Percentiles rank a stretch among this genome's conserved stretches.
Evolutionary conservation across 2,113 vertebrate genomes (phyloP).

Genomic region (Oncorhynchus gorbuscha): DNA sequence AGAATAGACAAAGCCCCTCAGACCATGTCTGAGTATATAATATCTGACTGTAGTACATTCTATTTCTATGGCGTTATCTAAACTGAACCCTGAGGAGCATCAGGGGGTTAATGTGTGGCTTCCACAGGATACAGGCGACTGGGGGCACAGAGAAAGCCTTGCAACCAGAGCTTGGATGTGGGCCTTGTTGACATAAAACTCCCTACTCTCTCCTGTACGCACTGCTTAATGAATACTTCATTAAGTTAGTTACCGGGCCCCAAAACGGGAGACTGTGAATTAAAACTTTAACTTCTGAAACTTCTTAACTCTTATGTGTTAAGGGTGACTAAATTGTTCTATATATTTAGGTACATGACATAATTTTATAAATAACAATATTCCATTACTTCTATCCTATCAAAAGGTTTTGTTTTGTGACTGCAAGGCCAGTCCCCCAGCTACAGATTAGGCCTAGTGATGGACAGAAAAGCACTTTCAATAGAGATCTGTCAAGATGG

Average conservation of each 20-base stretch:
- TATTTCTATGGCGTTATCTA: background rate
- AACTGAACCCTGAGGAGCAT: constrained; percentile 43
- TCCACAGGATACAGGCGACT: constrained; percentile 47
- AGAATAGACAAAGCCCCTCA: too few relatives aligned
- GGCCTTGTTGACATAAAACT: constrained; percentile 72
- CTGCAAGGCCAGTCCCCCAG: too few relatives aligned
- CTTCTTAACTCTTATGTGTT: too few relatives aligned
- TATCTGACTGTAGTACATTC: constrained; percentile 6
- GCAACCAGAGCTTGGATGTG: constrained; percentile 65
- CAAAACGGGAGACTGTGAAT: background rate
- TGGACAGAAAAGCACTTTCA: too few relatives aligned
- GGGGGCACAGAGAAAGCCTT: constrained; percentile 62
- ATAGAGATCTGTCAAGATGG: too few relatives aligned
- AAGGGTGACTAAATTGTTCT: too few relatives aligned
- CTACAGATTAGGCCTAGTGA: too few relatives aligned
- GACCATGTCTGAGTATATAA: background rate
- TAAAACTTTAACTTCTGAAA: too few relatives aligned
- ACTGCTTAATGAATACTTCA: constrained; percentile 47
- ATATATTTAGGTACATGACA: too few relatives aligned
- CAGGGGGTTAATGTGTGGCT: constrained; percentile 67
- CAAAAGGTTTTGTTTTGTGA: too few relatives aligned
- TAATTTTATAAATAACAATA: too few relatives aligned
- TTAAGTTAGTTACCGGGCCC: constrained; percentile 24
- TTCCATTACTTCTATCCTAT: too few relatives aligned
- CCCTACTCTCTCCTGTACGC: constrained; percentile 38